Evolutionary conservation across 2,888 invertebrate species (phyloP), one percentile per base, ranked within the genome.

Genomic region (Pilophorus perplexus): DNA sequence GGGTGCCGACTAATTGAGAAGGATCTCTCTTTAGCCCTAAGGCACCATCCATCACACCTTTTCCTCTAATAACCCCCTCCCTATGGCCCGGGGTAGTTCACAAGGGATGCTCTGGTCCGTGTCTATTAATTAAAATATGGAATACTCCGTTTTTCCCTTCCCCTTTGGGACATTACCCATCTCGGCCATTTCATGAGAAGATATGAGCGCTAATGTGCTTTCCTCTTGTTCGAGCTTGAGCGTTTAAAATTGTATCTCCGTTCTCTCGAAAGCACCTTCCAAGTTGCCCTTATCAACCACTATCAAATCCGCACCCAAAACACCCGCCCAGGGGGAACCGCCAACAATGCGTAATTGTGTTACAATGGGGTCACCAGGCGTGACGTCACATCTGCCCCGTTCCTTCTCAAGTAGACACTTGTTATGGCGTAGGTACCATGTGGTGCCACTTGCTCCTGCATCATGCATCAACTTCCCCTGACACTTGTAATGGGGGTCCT

Each of bases 371-470:
- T 20, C 65, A 54, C 37, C 38, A 65, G 65, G 65, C 65, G 65
- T 65, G 65, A 65, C 65, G 65, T 65, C 65, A 65, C 65, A 65
- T 65, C 65, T 65, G 65, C 25, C 16, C 27, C n/a, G n/a, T n/a
- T n/a, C n/a, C 42, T 2, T 27, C 44, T 16, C 18, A 10, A 12
- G 38, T 20, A 14, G 37, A 37, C 59, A 59, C 59, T 59, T 59
- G 59, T 59, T 59, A 42, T 14, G 5, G 20, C 38, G 5, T 23
- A 8, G 38, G 38, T 38, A 23, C 42, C 59, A 59, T 59, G 40
- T 59, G 59, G 59, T n/a, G 4, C 42, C 59, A 59, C 59, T 59
- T 59, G 59, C 59, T 25, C 22, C 28, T 40, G 59, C 59, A 38
- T 59, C 59, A 59, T 59, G 59, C 59, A 59, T 59, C 59, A 59